Evolutionary conservation across 1,140 invertebrate genomes (phyloP).

Genomic region (Archivesica marissinica): DNA sequence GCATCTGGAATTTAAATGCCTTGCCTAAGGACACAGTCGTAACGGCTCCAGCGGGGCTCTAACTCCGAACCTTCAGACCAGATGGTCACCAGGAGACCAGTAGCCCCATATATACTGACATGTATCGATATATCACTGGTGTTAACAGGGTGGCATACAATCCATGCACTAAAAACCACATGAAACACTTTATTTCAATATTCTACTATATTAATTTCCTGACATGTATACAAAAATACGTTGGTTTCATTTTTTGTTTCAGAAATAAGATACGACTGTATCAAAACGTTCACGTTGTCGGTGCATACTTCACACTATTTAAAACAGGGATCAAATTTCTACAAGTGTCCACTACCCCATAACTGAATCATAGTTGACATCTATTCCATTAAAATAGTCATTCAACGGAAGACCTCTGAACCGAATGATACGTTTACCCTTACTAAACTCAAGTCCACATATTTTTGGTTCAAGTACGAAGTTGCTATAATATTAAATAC

Average conservation of each 20-base stretch:
- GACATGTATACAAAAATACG: constrained; percentile 1
- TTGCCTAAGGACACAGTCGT: too few relatives aligned
- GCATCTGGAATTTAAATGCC: too few relatives aligned
- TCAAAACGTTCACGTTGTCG: background rate
- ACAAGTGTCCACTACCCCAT: background rate
- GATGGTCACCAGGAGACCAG: too few relatives aligned
- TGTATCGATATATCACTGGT: too few relatives aligned
- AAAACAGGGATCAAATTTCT: background rate
- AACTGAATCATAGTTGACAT: background rate
- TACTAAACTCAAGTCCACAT: constrained; percentile 19
- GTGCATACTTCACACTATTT: constrained; percentile 11
- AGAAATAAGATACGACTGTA: constrained; percentile 10
- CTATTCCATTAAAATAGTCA: background rate
- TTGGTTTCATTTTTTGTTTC: background rate
- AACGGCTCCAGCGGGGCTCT: too few relatives aligned
- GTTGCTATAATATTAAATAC: background rate
- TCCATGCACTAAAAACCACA: background rate
- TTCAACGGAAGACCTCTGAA: constrained; percentile 3
- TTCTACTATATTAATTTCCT: background rate
- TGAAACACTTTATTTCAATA: too few relatives aligned
- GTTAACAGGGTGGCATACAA: too few relatives aligned
- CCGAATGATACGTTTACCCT: background rate
- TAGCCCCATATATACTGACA: too few relatives aligned
- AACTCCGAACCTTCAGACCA: too few relatives aligned
- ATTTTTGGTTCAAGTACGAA: constrained; percentile 17